phyloP scores from a whole-genome alignment of 2,797 vertebrate species.

The Setipinna tenuifilis region DNA sequence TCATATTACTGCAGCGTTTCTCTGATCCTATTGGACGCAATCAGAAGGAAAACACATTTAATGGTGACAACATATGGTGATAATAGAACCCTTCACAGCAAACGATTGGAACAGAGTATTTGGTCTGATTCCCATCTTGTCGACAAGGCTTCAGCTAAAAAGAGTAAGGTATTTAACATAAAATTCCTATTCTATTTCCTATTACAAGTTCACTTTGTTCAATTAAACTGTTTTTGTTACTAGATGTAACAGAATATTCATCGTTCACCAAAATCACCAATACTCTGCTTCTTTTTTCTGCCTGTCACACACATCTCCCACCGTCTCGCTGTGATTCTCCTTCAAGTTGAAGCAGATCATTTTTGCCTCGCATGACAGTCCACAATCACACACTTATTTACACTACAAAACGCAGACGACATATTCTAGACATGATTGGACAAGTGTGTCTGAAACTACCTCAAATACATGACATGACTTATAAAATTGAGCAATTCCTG shows the following conservation, averaged over 20 bases:
- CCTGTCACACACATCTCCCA: background rate
- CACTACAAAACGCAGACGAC: slow-evolving; percentile 38
- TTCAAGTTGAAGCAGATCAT: background rate
- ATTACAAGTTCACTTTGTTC: no score
- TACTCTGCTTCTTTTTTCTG: background rate
- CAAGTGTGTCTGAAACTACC: background rate
- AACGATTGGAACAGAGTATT: background rate
- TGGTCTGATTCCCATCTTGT: background rate
- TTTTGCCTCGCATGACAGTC: background rate
- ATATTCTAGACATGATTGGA: slow-evolving; percentile 27
- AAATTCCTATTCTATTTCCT: no score
- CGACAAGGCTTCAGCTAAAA: background rate
- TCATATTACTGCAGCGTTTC: background rate
- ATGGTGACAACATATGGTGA: background rate
- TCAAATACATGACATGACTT: background rate
- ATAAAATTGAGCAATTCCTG: background rate
- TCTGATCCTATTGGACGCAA: background rate
- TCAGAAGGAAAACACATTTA: background rate
- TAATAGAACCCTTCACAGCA: background rate
- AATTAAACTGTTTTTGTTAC: background rate
- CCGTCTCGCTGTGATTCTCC: background rate
- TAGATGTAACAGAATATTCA: no score
- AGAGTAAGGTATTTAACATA: background rate
- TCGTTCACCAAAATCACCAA: no score
- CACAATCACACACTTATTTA: slow-evolving; percentile 28